A percentile compares a stretch with the other conserved stretches of the same genome.
phyloP scores from a whole-genome alignment of 2,113 vertebrate genomes.

The Corydoras sp. region DNA sequence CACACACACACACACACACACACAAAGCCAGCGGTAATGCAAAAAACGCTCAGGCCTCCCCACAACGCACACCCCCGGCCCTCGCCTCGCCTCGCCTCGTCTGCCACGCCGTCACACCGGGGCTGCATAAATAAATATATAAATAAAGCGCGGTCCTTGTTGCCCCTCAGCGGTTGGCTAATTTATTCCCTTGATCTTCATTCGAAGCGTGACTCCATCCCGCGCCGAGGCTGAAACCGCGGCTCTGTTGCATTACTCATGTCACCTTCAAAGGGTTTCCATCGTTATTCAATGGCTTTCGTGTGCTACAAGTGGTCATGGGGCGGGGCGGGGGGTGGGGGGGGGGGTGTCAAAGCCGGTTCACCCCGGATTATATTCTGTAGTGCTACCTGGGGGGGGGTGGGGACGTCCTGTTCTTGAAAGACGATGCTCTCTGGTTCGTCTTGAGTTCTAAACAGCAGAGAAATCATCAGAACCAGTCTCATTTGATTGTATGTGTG shows the following conservation, averaged over 20 bases:
- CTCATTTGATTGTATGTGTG: too few relatives aligned
- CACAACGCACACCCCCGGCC: too few relatives aligned
- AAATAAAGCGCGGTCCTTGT: constrained; percentile 17
- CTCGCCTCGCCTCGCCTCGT: too few relatives aligned
- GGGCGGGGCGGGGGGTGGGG: too few relatives aligned
- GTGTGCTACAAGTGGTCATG: background rate
- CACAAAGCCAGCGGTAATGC: too few relatives aligned
- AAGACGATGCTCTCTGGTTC: background rate
- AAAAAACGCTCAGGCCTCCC: too few relatives aligned
- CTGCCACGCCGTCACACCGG: background rate
- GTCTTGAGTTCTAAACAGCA: constrained; percentile 8
- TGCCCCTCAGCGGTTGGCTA: constrained; percentile 7
- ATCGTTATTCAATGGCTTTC: constrained; percentile 26
- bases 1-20: too few relatives aligned
- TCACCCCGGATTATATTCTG: constrained; percentile 11
- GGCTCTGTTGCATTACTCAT: constrained; percentile 13
- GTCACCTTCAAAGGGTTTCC: constrained; percentile 5
- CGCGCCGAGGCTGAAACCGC: constrained; percentile 15
- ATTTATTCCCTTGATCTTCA: constrained; percentile 33
- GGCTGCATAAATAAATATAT: background rate
- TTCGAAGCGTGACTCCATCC: constrained; percentile 22
- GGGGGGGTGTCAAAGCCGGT: constrained; percentile 17
- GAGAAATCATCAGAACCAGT: constrained; percentile 38
- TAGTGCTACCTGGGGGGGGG: constrained; percentile 17
- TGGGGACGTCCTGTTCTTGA: constrained; percentile 20